Conservation (phyloP, 2,888 invertebrate genomes). For the Dermolepida albohirtum region DNA sequence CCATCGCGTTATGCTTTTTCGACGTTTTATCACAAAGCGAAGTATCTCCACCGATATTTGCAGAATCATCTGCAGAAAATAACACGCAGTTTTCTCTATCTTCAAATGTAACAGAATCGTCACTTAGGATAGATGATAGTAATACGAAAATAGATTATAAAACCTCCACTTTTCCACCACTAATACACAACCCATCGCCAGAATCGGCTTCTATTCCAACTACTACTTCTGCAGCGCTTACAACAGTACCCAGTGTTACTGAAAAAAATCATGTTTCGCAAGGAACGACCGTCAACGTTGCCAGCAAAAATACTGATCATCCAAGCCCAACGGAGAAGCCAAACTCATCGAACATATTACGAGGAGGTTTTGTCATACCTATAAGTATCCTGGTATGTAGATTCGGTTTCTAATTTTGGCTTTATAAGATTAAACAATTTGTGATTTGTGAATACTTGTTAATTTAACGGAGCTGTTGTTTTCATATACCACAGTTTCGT, state of each 20-base stretch:
- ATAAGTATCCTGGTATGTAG: slow-evolving; percentile 13
- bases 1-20: slow-evolving; percentile 9
- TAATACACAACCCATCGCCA: slow-evolving; percentile 6
- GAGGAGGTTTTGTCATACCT: not conserved
- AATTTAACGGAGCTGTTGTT: slow-evolving; percentile 1
- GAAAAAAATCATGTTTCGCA: not conserved
- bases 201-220: not conserved
- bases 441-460: slow-evolving; percentile 5
- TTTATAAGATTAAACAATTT: slow-evolving; percentile 10
- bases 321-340: slow-evolving; percentile 1
- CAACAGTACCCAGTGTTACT: slow-evolving; percentile 1
- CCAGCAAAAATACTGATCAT: not conserved
- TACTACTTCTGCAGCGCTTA: not conserved
- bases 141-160: not conserved
- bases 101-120: not conserved
- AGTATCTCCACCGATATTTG: not conserved
- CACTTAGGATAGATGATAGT: not conserved
- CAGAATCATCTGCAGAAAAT: not conserved
- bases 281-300: not conserved
- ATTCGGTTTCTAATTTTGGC: slow-evolving; percentile 4
- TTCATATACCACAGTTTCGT: not conserved
- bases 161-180: slow-evolving; percentile 17
- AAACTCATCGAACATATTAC: slow-evolving; percentile 13
- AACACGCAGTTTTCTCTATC: slow-evolving; percentile 6
- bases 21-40: slow-evolving; percentile 17